Percentiles rank a stretch among this genome's conserved stretches.
These are phyloP conservation scores for Bostrychus sinensis DNA, from an alignment of 2,113 vertebrate species.

Conservation along the genomic window DNA sequence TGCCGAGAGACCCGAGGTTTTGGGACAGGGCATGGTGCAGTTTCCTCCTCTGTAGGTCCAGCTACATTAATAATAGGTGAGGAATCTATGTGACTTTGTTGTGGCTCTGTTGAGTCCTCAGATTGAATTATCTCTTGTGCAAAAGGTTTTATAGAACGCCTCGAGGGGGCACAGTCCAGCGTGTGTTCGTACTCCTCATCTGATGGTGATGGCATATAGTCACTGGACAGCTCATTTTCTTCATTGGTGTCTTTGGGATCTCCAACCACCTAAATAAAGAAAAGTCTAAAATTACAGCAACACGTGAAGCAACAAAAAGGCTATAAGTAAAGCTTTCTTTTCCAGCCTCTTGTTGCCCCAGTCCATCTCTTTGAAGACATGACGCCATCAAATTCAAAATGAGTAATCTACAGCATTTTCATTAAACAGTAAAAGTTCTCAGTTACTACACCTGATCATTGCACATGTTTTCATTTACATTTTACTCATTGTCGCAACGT, in stretches of 20 bases:
- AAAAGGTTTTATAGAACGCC: neutral
- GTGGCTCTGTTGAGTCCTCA: slow-evolving; percentile 17
- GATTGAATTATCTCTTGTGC: slow-evolving; percentile 9
- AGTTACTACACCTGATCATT: too few relatives aligned
- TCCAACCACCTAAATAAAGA: slow-evolving; percentile 27
- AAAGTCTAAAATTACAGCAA: neutral
- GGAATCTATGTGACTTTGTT: neutral
- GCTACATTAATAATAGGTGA: neutral
- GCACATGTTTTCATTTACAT: too few relatives aligned
- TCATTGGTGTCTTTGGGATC: neutral
- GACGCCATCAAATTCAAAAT: too few relatives aligned
- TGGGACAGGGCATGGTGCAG: slow-evolving; percentile 55
- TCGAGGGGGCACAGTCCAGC: slow-evolving; percentile 33
- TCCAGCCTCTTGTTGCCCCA: too few relatives aligned
- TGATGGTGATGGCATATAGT: slow-evolving; percentile 52
- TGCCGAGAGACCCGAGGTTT: slow-evolving; percentile 66
- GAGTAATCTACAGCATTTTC: too few relatives aligned
- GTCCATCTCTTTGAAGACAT: too few relatives aligned
- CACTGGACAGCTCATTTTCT: slow-evolving; percentile 47
- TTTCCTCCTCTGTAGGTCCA: slow-evolving; percentile 5
- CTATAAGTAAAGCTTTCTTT: too few relatives aligned
- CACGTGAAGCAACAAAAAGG: too few relatives aligned
- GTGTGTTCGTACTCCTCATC: slow-evolving; percentile 56
- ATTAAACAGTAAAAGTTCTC: too few relatives aligned
- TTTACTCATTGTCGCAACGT: too few relatives aligned